phyloP scores from a whole-genome alignment of 1,140 invertebrate species.

The Cydia splendana region DNA sequence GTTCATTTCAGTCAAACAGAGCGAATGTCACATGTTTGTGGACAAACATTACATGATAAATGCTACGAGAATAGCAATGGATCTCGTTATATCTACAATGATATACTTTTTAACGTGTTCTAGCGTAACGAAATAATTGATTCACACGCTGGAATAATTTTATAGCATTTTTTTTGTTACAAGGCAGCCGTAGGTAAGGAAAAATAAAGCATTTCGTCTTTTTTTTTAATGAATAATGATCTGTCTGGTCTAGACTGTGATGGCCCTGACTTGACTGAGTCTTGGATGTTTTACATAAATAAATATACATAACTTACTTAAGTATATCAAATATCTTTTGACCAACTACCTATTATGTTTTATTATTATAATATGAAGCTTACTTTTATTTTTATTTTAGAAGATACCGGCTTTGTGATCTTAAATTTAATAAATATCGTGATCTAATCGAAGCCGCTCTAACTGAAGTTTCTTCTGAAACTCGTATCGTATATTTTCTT shows the following conservation, averaged over 20 bases:
- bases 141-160: background rate
- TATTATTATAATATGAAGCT: too few species aligned
- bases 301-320: too few species aligned
- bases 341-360: too few species aligned
- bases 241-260: too few species aligned
- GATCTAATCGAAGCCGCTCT: background rate
- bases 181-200: too few species aligned
- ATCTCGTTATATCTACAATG: background rate
- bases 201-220: too few species aligned
- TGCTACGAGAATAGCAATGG: constrained; percentile 9
- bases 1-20: constrained; percentile 42
- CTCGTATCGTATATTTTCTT: constrained; percentile 45
- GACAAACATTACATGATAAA: constrained; percentile 41
- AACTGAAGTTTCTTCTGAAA: constrained; percentile 15
- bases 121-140: background rate
- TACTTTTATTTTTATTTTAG: too few species aligned
- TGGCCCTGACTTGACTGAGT: too few species aligned
- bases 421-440: background rate
- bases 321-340: too few species aligned
- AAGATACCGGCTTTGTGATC: background rate
- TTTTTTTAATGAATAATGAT: too few species aligned
- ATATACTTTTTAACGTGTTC: background rate
- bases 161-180: background rate
- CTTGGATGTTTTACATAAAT: too few species aligned
- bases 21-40: constrained; percentile 42